phyloP scores from a whole-genome alignment of 2,113 vertebrate species.

The Hymenochirus boettgeri region DNA sequence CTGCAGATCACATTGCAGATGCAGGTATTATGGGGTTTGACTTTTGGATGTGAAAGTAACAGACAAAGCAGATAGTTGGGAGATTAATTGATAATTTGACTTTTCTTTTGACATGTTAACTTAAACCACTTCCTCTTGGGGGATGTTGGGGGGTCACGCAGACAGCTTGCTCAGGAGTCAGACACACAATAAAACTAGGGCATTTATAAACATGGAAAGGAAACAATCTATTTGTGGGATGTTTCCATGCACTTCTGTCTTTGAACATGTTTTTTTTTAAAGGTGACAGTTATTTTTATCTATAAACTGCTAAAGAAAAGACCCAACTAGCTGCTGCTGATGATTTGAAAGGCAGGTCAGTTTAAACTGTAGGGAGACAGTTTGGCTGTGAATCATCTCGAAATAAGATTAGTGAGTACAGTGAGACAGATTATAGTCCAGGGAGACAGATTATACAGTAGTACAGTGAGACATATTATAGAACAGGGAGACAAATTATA shows the following conservation, averaged over 20 bases:
- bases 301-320: no score
- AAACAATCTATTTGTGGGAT: conserved; percentile 9
- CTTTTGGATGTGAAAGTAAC: conserved; percentile 18
- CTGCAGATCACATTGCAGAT: neutral
- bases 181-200: conserved; percentile 34
- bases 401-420: no score
- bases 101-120: conserved; percentile 32
- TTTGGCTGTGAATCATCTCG: no score
- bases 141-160: conserved; percentile 23
- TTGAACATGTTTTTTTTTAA: no score
- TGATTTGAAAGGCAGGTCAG: no score
- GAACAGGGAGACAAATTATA: no score
- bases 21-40: conserved; percentile 10
- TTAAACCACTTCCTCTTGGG: conserved; percentile 36
- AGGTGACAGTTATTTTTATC: no score
- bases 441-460: no score
- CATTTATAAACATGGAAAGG: conserved; percentile 24
- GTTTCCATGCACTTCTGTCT: conserved; percentile 15
- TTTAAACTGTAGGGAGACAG: no score
- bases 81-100: conserved; percentile 33
- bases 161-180: conserved; percentile 21
- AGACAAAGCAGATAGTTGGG: conserved; percentile 8
- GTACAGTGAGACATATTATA: no score
- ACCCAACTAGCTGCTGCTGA: no score
- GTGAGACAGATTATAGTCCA: no score